phyloP scores from a whole-genome alignment of 2,797 vertebrate species.

The Acanthopagrus latus region DNA sequence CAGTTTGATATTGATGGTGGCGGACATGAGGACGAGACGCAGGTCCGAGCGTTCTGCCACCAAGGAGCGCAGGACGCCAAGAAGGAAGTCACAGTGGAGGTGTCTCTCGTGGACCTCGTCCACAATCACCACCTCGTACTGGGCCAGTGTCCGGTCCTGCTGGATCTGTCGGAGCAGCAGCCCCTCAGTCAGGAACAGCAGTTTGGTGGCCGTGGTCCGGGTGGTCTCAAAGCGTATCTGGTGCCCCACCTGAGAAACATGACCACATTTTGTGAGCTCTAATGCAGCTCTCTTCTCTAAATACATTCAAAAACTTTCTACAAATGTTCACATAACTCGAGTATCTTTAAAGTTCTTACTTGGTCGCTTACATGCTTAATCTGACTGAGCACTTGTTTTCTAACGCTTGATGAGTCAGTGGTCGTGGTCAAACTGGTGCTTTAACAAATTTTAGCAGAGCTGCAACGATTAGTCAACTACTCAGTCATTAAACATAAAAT shows the following conservation, averaged over 20 bases:
- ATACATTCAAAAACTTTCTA: background rate
- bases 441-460: background rate
- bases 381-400: too few relatives aligned
- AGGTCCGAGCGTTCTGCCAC: constrained; percentile 84
- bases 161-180: constrained; percentile 93
- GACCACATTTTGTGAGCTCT: constrained; percentile 3
- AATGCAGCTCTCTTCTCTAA: background rate
- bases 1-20: constrained; percentile 94
- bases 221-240: constrained; percentile 95
- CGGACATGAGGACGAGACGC: constrained; percentile 94
- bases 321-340: too few relatives aligned
- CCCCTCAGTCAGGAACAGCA: constrained; percentile 93
- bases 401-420: too few relatives aligned
- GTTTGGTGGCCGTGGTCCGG: constrained; percentile 86
- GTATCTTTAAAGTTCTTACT: too few relatives aligned
- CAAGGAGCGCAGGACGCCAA: constrained; percentile 89
- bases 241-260: constrained; percentile 88
- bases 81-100: constrained; percentile 92
- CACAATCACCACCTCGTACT: constrained; percentile 89
- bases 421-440: background rate
- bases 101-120: constrained; percentile 96
- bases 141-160: constrained; percentile 83
- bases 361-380: too few relatives aligned
- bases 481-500: too few relatives aligned
- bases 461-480: too few relatives aligned